Base-by-base conservation (phyloP, 2,888 invertebrate genomes). In the Amblyjoppa proteus region DNA sequence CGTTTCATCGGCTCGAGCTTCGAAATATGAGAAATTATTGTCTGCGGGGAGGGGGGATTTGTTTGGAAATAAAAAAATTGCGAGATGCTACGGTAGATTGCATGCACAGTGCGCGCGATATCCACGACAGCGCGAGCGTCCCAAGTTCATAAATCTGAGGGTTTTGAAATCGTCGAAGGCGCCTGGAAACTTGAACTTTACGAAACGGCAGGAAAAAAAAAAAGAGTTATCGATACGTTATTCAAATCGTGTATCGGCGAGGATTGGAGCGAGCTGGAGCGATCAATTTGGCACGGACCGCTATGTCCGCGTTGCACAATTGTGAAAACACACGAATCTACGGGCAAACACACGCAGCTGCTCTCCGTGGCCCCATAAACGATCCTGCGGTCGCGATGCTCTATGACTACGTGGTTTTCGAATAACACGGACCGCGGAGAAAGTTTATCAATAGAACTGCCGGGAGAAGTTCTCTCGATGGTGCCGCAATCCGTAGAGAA, bases 81-180 rank as follows among this genome's bases (percentile, higher is more conserved):
- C 34, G 34, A 77, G 73, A 78, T 76, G 20, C 11, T 28, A 25
- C 78, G 78, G 41, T 73, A 70, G 84, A 84, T 81, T 74, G 73
- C 70, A 77, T 74, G 49, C 71, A 49, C 56, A 69, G 61, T 28
- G 45, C 61, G 45, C 61, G 45, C 34, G 68, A 16, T 79, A 53
- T 49, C 31, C 31, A 49, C 64, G 64, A 68, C 41, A 9, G 11
- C 51, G 73, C 53, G 69, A 11, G 13, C 58, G 58, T 58, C n/a
- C 51, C 77, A 77, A 84, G 73, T 81, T 81, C 76, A 81, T 84
- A 81, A 84, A 84, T 84, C 81, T 74, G 73, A 53, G 34, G 77
- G 56, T 84, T 78, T 81, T 81, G 61, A 74, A 84, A 84, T 81
- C 69, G 68, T 25, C 41, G 25, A 77, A 77, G 76, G 66, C 56